Evolutionary conservation across 2,888 invertebrate genomes (phyloP).

Genomic region (Nomada lathburiana): DNA sequence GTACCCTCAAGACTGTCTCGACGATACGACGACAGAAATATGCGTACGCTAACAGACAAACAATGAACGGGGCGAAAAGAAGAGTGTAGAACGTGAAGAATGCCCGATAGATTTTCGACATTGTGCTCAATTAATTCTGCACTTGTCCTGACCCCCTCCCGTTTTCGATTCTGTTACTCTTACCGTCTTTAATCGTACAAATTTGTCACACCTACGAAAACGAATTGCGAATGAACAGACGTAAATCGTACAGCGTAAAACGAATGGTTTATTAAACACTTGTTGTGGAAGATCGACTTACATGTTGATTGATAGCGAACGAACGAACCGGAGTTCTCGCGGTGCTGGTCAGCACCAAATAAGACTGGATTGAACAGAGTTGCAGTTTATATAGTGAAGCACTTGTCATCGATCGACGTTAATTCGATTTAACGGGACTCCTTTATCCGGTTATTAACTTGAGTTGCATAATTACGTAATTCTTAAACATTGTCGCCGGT

Average conservation of each 20-base stretch:
- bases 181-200: neutral
- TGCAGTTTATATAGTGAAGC: conserved; percentile 62
- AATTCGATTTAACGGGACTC: conserved; percentile 54
- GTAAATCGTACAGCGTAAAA: neutral
- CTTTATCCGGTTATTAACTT: conserved; percentile 59
- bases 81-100: conserved; percentile 61
- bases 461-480: conserved; percentile 50
- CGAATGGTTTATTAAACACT: neutral
- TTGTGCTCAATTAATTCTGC: conserved; percentile 12
- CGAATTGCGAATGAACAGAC: neutral
- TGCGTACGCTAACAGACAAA: conserved; percentile 46
- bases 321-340: neutral
- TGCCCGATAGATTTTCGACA: conserved; percentile 43
- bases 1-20: conserved; percentile 60
- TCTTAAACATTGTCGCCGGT: conserved; percentile 34
- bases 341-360: conserved; percentile 60
- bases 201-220: neutral
- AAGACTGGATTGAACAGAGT: conserved; percentile 32
- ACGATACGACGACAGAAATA: conserved; percentile 69
- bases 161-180: neutral
- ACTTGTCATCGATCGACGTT: conserved; percentile 54
- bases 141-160: neutral
- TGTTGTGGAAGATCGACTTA: conserved; percentile 28
- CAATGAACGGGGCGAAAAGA: conserved; percentile 63
- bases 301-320: conserved; percentile 10